Evolutionary conservation across 2,797 vertebrate genomes (phyloP).

Genomic region (Neosalanx taihuensis): DNA sequence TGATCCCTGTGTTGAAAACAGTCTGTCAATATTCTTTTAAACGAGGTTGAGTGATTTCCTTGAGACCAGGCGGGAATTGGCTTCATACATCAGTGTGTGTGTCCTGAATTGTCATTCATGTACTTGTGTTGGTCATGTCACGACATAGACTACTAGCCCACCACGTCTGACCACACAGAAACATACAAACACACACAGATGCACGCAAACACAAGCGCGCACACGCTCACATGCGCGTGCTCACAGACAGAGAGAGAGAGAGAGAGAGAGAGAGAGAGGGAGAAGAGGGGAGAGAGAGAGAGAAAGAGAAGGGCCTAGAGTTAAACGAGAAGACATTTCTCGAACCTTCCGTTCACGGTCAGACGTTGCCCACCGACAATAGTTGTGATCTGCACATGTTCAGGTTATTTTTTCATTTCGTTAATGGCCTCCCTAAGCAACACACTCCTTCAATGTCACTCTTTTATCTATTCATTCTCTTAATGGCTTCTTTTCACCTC

Average conservation of each 20-base stretch:
- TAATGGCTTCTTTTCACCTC: not conserved
- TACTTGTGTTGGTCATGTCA: constrained; percentile 1
- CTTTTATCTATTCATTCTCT: not conserved
- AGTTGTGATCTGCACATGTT: not conserved
- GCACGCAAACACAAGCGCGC: constrained; percentile 12
- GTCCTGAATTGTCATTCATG: not conserved
- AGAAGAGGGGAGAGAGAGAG: too few species aligned
- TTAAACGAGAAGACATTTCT: not conserved
- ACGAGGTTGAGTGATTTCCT: constrained; percentile 20
- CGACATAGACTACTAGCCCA: too few species aligned
- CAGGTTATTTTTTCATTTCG: not conserved
- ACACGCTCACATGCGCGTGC: not conserved
- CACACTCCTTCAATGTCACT: not conserved
- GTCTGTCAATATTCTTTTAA: not conserved
- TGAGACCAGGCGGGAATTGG: constrained; percentile 25
- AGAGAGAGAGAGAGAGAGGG: too few species aligned
- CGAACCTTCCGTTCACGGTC: not conserved
- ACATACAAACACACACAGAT: not conserved
- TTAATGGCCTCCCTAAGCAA: not conserved
- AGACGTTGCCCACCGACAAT: not conserved
- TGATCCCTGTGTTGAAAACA: not conserved
- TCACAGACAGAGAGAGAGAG: not conserved
- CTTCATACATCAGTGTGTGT: not conserved
- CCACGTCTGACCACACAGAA: not conserved
- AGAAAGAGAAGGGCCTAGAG: not conserved